Percentiles rank a stretch among this genome's conserved stretches.
These are phyloP conservation scores for Siderastrea siderea DNA, from an alignment of 92 coral and sea anemone species.

Conservation along the genomic window DNA sequence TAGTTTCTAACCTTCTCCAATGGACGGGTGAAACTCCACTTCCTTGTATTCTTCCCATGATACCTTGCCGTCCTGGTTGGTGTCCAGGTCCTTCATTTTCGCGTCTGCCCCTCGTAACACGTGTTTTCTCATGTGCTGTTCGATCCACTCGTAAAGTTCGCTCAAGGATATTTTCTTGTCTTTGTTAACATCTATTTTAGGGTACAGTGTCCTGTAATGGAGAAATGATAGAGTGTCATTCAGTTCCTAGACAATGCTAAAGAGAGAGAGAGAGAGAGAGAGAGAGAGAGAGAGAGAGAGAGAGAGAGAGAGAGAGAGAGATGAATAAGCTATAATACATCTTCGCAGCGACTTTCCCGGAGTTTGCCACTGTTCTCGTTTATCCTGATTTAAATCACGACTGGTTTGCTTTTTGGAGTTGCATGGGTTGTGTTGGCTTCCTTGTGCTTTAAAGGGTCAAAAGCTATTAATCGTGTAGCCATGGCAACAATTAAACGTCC, in stretches of 20 bases:
- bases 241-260: too few relatives aligned
- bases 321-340: too few relatives aligned
- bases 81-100: slow-evolving; percentile 76
- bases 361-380: too few relatives aligned
- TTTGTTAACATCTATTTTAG: slow-evolving; percentile 75
- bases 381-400: too few relatives aligned
- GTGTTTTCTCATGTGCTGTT: slow-evolving; percentile 80
- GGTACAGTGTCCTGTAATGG: slow-evolving; percentile 65
- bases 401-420: too few relatives aligned
- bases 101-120: slow-evolving; percentile 49
- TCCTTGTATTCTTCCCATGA: slow-evolving; percentile 74
- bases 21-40: slow-evolving; percentile 29
- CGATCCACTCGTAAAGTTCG: slow-evolving; percentile 84
- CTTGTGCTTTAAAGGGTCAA: too few relatives aligned
- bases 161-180: slow-evolving; percentile 77
- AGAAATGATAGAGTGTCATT: not conserved
- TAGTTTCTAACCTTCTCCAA: slow-evolving; percentile 29
- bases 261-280: too few relatives aligned
- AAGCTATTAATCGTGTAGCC: too few relatives aligned
- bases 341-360: too few relatives aligned
- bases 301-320: too few relatives aligned
- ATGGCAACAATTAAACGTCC: not conserved
- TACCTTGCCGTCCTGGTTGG: slow-evolving; percentile 80
- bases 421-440: too few relatives aligned
- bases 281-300: too few relatives aligned